Evolutionary conservation across 2,797 vertebrate species (phyloP).

Genomic region (Mormyrus hasselquistii): DNA sequence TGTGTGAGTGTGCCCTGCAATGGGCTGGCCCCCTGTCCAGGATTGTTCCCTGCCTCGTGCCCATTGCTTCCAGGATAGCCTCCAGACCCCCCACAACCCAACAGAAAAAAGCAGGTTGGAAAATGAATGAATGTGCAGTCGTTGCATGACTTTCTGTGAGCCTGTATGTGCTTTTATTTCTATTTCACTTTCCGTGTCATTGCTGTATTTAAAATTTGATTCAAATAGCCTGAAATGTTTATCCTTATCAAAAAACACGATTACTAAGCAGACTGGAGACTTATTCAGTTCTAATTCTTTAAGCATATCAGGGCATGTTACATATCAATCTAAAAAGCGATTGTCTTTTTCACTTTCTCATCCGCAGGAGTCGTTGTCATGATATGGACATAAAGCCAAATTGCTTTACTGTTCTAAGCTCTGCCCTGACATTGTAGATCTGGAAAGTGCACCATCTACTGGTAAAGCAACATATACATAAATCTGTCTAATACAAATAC

Average conservation of each 20-base stretch:
- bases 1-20: too few relatives aligned
- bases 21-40: too few relatives aligned
- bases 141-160: background rate
- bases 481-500: background rate
- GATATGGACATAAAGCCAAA: background rate
- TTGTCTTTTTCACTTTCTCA: background rate
- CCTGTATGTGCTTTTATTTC: background rate
- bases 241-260: background rate
- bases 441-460: constrained; percentile 25
- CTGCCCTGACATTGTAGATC: background rate
- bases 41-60: too few relatives aligned
- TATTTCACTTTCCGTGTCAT: background rate
- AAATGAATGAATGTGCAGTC: too few relatives aligned
- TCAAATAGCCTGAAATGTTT: background rate
- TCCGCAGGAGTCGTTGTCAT: background rate
- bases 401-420: background rate
- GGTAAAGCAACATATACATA: constrained; percentile 4
- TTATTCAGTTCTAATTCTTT: background rate
- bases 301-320: background rate
- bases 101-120: too few relatives aligned
- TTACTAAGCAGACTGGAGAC: background rate
- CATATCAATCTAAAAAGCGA: background rate
- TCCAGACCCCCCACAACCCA: too few relatives aligned
- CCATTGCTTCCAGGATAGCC: too few relatives aligned
- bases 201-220: background rate